A percentile compares a stretch with the other conserved stretches of the same genome.
Conservation (phyloP, 2,888 invertebrate genomes). For the Eupeodes luniger region DNA sequence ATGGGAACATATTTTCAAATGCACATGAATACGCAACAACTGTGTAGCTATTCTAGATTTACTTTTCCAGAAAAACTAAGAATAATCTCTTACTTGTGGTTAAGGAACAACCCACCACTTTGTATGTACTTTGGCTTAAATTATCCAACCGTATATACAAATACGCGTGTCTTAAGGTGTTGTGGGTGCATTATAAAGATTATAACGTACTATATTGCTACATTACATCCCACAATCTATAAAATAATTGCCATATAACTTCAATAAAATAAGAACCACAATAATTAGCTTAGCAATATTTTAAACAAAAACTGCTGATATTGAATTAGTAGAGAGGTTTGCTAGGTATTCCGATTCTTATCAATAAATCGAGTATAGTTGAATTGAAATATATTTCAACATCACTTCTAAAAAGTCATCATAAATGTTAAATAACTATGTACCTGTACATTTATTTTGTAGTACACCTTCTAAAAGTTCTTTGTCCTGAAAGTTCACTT, state of each 20-base stretch:
- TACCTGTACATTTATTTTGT: neutral
- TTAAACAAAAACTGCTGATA: neutral
- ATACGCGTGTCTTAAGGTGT: neutral
- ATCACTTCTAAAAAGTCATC: neutral
- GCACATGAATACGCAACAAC: no score
- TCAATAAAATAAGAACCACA: neutral
- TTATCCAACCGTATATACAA: neutral
- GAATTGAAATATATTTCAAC: neutral
- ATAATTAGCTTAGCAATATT: neutral
- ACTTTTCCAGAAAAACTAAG: no score
- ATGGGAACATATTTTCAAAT: no score
- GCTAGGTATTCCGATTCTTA: neutral
- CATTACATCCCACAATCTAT: neutral
- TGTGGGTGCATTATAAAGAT: neutral
- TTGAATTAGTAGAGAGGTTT: neutral
- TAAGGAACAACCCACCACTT: no score
- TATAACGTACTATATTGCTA: neutral
- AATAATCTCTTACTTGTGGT: no score
- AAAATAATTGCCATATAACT: conserved; percentile 13
- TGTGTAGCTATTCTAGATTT: no score
- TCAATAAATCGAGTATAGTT: neutral
- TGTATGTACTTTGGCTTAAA: no score
- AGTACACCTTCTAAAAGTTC: neutral
- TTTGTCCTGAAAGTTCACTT: conserved; percentile 13
- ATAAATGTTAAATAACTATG: neutral